Base-by-base conservation (phyloP, 2,113 vertebrate species). In the Elanus axillaris region DNA sequence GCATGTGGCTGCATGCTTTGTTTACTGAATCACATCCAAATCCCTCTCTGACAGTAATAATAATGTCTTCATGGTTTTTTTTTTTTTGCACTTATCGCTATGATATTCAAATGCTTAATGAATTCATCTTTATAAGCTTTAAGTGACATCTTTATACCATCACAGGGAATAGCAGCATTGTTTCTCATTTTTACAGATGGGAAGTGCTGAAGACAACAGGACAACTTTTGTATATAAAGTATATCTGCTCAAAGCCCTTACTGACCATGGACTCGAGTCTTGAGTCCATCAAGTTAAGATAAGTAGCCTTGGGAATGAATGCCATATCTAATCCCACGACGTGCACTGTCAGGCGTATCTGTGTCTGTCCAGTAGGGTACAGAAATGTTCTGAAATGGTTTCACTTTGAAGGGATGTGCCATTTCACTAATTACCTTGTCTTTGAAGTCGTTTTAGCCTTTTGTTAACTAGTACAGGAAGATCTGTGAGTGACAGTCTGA, bases 1-100 rank as follows among this genome's bases (percentile, higher is more conserved):
- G 72, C 68, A 80, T 84, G 90, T 92, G 88, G 72, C 50, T 88
- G 34, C 43, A 56, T 16, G 56, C 32, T 79, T 93, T 80, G 50
- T 93, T 95, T 90, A 78, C 75, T 74, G 62, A 92, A 77, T 77
- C 43, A 32, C 47, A 81, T 90, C 63, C 86, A 96, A 84, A 92
- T 86, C 21, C 31, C 31, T 69, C 74, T 79, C 36, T 43, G 26
- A 76, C 36, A 81, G 68, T 80, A 91, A 86, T 79, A 85, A 85
- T 60, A 43, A 52, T 13, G 16, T 42, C 50, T 67, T 90, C 43
- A 34, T 34, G 21, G 1, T 5, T 36, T 84, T 83, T 58, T 27
- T 19, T 73, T 83, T 58, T 27, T 19, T 73, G 40, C 32, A 42
- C 11, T 81, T 89, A 84, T 42, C 1, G 1, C 48, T 64, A 18